A percentile compares a stretch with the other conserved stretches of the same genome.
Evolutionary conservation across 2,113 vertebrate genomes (phyloP).

Genomic region (Neofelis nebulosa): DNA sequence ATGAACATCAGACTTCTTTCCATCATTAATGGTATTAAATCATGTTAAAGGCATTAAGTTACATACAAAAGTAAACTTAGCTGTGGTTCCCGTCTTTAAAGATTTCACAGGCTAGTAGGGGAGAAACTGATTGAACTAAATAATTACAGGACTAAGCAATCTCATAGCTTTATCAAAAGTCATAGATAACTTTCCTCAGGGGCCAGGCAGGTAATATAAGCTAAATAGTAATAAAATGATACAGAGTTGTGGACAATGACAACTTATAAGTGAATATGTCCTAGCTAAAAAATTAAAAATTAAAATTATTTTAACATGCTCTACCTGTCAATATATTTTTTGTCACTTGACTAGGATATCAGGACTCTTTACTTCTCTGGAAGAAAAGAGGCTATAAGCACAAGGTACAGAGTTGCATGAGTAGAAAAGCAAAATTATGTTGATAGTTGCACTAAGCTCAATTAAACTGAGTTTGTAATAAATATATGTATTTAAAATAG

Average conservation of each 20-base stretch:
- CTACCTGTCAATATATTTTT: background rate
- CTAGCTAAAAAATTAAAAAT: background rate
- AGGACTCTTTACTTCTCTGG: background rate
- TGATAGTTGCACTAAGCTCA: background rate
- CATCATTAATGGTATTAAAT: background rate
- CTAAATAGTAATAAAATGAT: background rate
- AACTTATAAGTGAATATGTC: background rate
- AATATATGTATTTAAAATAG: background rate
- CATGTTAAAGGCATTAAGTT: background rate
- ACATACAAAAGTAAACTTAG: background rate
- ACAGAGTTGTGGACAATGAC: background rate
- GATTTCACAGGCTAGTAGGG: background rate
- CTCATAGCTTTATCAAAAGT: background rate
- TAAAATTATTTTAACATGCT: background rate
- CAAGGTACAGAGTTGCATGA: background rate
- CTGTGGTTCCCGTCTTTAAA: background rate
- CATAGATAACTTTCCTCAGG: background rate
- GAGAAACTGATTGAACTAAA: background rate
- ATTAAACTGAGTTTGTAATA: constrained; percentile 9
- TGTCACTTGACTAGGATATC: background rate
- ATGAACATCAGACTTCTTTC: background rate
- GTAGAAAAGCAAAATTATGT: background rate
- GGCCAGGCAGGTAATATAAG: background rate
- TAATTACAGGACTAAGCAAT: background rate
- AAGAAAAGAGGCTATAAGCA: background rate